phyloP scores from a whole-genome alignment of 2,888 invertebrate genomes.

The Lacanobia wlatinum region DNA sequence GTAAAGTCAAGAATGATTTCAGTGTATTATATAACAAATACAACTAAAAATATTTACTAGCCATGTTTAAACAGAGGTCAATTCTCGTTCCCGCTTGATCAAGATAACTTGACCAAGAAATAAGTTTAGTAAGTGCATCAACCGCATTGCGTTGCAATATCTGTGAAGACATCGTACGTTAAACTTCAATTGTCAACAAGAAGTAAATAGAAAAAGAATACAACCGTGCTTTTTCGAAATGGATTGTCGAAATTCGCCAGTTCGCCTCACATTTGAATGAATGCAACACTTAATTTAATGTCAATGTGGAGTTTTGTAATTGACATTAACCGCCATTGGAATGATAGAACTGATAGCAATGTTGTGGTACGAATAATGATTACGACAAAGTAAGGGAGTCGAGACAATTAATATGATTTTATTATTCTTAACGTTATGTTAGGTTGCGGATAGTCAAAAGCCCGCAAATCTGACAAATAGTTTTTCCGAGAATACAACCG shows the following conservation, averaged over 20 bases:
- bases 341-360: conserved; percentile 32
- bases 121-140: conserved; percentile 32
- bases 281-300: conserved; percentile 54
- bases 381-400: conserved; percentile 5
- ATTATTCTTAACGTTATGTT: neutral
- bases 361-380: conserved; percentile 29
- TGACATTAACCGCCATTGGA: conserved; percentile 44
- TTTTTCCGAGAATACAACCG: too few relatives aligned
- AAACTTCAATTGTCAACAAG: conserved; percentile 40
- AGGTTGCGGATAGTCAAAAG: neutral
- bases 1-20: neutral
- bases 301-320: conserved; percentile 54
- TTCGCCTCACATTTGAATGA: conserved; percentile 43
- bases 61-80: conserved; percentile 7
- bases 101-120: conserved; percentile 41
- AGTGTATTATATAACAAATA: conserved; percentile 16
- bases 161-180: conserved; percentile 39
- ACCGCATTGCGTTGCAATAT: conserved; percentile 40
- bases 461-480: neutral
- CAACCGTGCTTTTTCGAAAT: conserved; percentile 41
- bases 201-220: conserved; percentile 16
- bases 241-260: conserved; percentile 12
- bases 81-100: neutral
- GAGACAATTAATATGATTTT: neutral
- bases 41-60: neutral